phyloP scores from a whole-genome alignment of 1,140 invertebrate species.

The Notospermus geniculatus region DNA sequence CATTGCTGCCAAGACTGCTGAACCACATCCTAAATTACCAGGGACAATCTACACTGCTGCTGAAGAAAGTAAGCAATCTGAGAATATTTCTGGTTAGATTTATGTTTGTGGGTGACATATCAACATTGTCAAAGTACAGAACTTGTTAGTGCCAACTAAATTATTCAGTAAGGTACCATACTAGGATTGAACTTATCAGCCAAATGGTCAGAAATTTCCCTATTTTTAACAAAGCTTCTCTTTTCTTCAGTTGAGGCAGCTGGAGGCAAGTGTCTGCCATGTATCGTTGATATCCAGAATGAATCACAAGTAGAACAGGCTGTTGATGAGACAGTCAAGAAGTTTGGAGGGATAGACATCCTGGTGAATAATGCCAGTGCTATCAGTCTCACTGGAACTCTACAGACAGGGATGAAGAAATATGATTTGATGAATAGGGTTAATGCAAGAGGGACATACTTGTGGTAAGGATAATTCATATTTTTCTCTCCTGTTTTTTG shows the following conservation, averaged over 20 bases:
- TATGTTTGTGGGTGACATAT: too few species aligned
- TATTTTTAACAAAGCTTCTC: not conserved
- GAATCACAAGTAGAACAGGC: constrained; percentile 68
- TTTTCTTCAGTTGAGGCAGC: constrained; percentile 75
- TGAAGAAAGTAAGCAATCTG: constrained; percentile 77
- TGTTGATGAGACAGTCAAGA: constrained; percentile 81
- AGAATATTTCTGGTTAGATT: too few species aligned
- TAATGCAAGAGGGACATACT: constrained; percentile 56
- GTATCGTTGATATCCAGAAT: constrained; percentile 89
- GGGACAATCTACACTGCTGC: constrained; percentile 97
- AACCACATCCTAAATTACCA: constrained; percentile 94
- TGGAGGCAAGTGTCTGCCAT: constrained; percentile 88
- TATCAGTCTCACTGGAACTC: constrained; percentile 85
- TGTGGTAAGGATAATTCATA: constrained; percentile 48
- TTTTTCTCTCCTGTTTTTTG: too few species aligned
- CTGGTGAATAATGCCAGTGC: constrained; percentile 94
- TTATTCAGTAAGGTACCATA: too few species aligned
- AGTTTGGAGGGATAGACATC: constrained; percentile 96
- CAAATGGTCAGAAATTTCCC: not conserved
- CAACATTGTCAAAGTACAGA: too few species aligned
- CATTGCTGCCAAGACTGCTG: constrained; percentile 93
- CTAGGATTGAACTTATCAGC: too few species aligned
- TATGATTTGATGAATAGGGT: constrained; percentile 58
- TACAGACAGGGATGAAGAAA: constrained; percentile 86
- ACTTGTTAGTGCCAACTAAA: too few species aligned